Conservation (phyloP, 2,113 vertebrate genomes). For the Oryzias woworae region DNA sequence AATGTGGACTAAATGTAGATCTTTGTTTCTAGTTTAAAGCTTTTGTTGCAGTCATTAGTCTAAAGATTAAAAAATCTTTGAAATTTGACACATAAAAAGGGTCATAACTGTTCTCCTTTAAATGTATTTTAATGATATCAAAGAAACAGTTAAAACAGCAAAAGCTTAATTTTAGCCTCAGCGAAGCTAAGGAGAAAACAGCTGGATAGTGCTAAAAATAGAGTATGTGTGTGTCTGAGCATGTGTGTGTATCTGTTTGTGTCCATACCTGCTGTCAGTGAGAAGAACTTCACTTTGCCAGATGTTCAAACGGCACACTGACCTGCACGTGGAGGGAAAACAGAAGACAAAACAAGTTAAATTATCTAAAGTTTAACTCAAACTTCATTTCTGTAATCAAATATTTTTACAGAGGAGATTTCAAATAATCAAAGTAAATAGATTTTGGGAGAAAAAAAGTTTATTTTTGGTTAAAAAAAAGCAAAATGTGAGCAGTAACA, state of each 20-base stretch:
- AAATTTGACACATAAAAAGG: no score
- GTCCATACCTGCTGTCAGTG: conserved; percentile 61
- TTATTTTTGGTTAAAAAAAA: no score
- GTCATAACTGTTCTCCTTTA: no score
- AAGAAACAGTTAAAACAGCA: neutral
- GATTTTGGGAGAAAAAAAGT: no score
- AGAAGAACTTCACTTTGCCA: conserved; percentile 88
- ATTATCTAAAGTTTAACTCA: neutral
- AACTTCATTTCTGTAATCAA: no score
- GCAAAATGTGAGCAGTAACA: no score
- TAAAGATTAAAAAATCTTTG: no score
- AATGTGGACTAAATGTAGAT: no score
- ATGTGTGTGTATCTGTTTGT: neutral
- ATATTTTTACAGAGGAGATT: no score
- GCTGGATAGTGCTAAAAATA: neutral
- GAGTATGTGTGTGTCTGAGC: neutral
- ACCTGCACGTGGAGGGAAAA: conserved; percentile 75
- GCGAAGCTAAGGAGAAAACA: neutral
- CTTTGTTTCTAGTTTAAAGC: no score
- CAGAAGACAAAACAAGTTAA: conserved; percentile 11
- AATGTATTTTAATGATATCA: neutral
- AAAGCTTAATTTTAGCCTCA: neutral
- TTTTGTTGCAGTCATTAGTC: no score
- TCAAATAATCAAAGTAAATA: no score
- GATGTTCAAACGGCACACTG: conserved; percentile 98